Conservation (phyloP, 1,140 invertebrate species). For the Drosophila ironensis region DNA sequence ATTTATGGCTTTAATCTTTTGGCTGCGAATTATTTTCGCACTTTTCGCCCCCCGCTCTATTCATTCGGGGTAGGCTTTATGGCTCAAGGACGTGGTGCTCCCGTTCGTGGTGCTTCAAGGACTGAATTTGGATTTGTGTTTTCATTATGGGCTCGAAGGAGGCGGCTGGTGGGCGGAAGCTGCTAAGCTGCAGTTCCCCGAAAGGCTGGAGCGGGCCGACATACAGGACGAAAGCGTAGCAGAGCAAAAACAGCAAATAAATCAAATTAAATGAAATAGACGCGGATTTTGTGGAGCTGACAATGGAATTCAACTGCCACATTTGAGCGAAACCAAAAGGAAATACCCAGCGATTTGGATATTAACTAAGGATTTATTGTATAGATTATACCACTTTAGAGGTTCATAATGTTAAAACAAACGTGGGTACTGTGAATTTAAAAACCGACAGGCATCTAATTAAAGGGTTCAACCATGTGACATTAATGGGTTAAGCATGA, state of each 20-base stretch:
- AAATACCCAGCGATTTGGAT: background rate
- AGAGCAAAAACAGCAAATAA: slow-evolving; percentile 61
- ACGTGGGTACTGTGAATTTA: no score
- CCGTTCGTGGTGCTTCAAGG: slow-evolving; percentile 52
- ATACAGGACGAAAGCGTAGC: slow-evolving; percentile 39
- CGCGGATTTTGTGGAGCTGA: slow-evolving; percentile 56
- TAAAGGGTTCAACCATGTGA: background rate
- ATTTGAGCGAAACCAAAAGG: background rate
- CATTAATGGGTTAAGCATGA: slow-evolving; percentile 17
- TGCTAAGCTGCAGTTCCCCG: slow-evolving; percentile 36
- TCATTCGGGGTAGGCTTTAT: slow-evolving; percentile 53
- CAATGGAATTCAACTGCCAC: slow-evolving; percentile 58
- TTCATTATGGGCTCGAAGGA: slow-evolving; percentile 61
- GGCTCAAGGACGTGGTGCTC: slow-evolving; percentile 65
- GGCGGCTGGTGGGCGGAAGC: slow-evolving; percentile 42
- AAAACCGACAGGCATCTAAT: no score
- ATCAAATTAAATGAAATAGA: slow-evolving; percentile 80
- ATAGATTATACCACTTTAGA: background rate
- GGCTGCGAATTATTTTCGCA: slow-evolving; percentile 53
- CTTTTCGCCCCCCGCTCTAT: slow-evolving; percentile 4
- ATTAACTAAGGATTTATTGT: background rate
- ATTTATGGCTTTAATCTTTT: slow-evolving; percentile 78
- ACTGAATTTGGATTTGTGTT: slow-evolving; percentile 70
- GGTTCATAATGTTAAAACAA: background rate
- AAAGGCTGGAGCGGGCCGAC: slow-evolving; percentile 13